These are phyloP conservation scores for Spongilla lacustris DNA, from an alignment of 37 sponge, comb jelly and placozoan species.

Conservation along the genomic window DNA sequence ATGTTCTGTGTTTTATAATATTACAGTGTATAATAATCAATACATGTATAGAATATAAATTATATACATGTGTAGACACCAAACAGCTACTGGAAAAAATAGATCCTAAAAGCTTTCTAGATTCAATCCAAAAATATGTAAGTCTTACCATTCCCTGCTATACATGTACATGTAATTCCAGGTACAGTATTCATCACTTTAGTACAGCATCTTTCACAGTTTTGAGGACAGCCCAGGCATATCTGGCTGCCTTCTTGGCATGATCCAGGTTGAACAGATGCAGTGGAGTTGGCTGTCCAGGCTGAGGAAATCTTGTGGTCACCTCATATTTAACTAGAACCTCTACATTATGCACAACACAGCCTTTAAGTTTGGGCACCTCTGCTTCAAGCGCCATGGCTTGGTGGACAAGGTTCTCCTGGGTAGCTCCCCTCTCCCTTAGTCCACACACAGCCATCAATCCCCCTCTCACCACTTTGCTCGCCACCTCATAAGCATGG, in stretches of 20 bases:
- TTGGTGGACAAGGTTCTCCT: neutral
- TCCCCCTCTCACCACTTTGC: conserved; percentile 16
- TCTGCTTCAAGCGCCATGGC: neutral
- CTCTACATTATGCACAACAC: neutral
- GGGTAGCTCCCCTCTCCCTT: neutral
- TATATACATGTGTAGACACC: too few species aligned
- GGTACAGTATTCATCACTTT: neutral
- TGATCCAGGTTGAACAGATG: neutral
- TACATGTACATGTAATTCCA: too few species aligned
- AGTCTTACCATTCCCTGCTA: neutral
- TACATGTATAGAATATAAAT: too few species aligned
- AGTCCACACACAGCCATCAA: conserved; percentile 6
- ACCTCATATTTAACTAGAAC: neutral
- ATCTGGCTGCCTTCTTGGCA: neutral
- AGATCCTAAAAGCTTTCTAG: too few species aligned
- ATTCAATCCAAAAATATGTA: too few species aligned
- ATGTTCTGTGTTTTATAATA: too few species aligned
- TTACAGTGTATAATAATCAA: too few species aligned
- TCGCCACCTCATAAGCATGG: conserved; percentile 8
- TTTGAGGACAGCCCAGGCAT: neutral
- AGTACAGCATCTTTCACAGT: neutral
- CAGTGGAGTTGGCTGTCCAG: neutral
- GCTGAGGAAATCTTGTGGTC: neutral
- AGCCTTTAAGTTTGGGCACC: neutral
- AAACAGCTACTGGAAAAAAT: too few species aligned